Evolutionary conservation across 2,888 invertebrate genomes (phyloP).

Genomic region (Patella pellucida): DNA sequence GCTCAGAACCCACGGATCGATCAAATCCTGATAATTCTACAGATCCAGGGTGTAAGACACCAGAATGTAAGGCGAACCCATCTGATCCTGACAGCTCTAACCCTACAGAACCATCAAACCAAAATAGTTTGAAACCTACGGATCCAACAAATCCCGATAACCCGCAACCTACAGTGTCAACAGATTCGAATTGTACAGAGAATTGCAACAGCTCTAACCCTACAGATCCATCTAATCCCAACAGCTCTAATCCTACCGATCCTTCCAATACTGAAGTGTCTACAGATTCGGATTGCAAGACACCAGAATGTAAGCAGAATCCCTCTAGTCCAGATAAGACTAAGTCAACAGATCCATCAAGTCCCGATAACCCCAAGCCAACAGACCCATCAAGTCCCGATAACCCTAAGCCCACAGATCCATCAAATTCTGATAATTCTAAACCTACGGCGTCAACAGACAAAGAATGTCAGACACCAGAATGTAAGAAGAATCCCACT

Average conservation of each 20-base stretch:
- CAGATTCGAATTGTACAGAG: not conserved
- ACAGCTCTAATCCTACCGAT: not conserved
- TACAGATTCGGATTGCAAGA: no score
- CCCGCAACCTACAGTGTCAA: not conserved
- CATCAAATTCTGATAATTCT: not conserved
- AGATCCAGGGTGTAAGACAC: not conserved
- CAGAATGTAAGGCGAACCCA: not conserved
- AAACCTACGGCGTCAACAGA: not conserved
- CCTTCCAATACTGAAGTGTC: not conserved
- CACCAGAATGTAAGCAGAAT: no score
- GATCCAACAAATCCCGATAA: not conserved
- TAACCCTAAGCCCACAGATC: not conserved
- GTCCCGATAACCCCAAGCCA: not conserved
- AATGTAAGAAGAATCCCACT: not conserved
- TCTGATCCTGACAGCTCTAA: not conserved
- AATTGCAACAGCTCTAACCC: not conserved
- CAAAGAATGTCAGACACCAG: not conserved
- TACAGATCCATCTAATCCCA: not conserved
- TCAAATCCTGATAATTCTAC: not conserved
- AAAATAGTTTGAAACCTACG: not conserved
- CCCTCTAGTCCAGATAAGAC: not conserved
- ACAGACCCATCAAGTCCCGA: not conserved
- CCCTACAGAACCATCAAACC: not conserved
- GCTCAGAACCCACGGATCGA: not conserved
- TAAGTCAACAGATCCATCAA: not conserved